Base-by-base conservation (phyloP, 2,797 vertebrate genomes). In the Cyclura pinguis region DNA sequence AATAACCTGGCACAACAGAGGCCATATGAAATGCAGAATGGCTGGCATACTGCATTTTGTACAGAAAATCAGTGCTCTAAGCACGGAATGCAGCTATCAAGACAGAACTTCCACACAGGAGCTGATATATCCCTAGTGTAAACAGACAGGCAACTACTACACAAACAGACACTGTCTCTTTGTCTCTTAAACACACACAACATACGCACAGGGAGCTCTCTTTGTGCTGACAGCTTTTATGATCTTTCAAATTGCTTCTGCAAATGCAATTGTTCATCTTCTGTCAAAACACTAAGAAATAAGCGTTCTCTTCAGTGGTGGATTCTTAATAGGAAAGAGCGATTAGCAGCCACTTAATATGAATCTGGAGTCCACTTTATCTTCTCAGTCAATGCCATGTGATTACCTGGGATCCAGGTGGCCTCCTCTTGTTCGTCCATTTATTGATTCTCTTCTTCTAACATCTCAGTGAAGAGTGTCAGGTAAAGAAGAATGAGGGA, bases 271-370 rank as follows among this genome's bases (percentile, higher is more conserved):
- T 93, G 90, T 93, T 95, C 91, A 89, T 92, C 86, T 93, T 92
- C 93, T 94, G 94, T 94, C 94, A 95, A 95, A 95, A 94, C 88
- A 94, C 78, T 87, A 87, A 85, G 92, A 95, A 96, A 93, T 94
- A 95, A 94, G 91, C 92, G 93, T 94, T 89, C 72, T 94, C 87
- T 93, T 88, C 72, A 62, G 89, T 91, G 90, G 90, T 87, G 90
- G 91, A 83, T 94, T 91, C 90, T 92, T 96, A 95, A 93, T 91
- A 82, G 88, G 55, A 64, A 94, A 94, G 89, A 95, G n/a, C 89
- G 80, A 94, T 95, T 93, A 93, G 80, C 80, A 93, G 87, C 88
- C 95, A 87, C 32, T 91, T 93, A 90, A 88, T 50, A 85, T 16
- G 84, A 92, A 92, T 82, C 59, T 10, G 92, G 80, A 7, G 88